Conservation (phyloP, 2,113 vertebrate species). For the Muntiacus muntjak region DNA sequence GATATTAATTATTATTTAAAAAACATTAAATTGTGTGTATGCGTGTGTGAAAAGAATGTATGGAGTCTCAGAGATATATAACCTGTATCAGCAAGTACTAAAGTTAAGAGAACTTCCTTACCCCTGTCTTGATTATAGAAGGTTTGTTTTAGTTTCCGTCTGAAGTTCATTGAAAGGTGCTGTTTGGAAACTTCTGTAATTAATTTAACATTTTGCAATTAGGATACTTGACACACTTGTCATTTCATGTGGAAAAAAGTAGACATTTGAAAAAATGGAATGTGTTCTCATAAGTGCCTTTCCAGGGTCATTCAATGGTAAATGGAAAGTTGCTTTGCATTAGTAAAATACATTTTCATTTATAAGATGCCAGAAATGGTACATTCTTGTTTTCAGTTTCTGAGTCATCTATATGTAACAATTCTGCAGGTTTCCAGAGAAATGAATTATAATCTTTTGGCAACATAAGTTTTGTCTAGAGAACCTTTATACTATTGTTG, state of each 20-base stretch:
- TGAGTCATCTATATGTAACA: neutral
- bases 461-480: neutral
- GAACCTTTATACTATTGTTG: neutral
- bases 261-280: slow-evolving; percentile 12
- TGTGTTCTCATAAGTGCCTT: neutral
- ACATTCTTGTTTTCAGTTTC: neutral
- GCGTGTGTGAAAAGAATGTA: neutral
- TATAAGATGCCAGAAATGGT: neutral
- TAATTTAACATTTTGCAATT: neutral
- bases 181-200: neutral
- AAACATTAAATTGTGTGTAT: neutral
- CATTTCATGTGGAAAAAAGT: neutral
- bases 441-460: neutral
- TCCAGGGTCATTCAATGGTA: neutral
- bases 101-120: neutral
- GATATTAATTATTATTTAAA: neutral
- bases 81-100: neutral
- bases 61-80: neutral
- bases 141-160: neutral
- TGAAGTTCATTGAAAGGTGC: neutral
- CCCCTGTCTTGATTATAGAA: neutral
- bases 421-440: neutral
- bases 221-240: neutral
- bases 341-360: slow-evolving; percentile 19
- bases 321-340: neutral